phyloP scores from a whole-genome alignment of 2,113 vertebrate species.

The Cyprinodon brontotheroides region DNA sequence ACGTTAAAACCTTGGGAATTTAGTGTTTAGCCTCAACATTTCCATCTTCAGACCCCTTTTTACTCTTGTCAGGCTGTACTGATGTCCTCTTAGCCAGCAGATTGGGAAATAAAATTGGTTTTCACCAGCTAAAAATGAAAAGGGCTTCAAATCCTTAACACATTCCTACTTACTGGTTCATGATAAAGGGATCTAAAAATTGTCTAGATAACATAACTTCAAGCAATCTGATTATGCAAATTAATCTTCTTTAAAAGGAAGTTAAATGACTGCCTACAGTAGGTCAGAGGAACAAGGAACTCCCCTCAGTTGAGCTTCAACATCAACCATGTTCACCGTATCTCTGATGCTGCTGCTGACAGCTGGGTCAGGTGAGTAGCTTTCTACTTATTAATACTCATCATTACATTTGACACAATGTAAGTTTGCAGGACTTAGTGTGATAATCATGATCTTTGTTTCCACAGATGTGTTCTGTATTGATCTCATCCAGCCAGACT shows the following conservation, averaged over 20 bases:
- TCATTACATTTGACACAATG: neutral
- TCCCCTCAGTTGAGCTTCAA: neutral
- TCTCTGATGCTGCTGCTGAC: conserved; percentile 47
- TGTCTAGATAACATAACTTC: neutral
- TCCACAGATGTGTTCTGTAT: neutral
- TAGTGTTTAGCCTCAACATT: no score
- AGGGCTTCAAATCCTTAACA: no score
- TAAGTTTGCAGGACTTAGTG: neutral
- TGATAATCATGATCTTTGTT: neutral
- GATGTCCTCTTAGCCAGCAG: no score
- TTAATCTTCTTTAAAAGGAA: neutral
- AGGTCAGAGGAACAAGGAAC: neutral
- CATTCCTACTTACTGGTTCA: neutral
- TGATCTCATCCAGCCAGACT: neutral
- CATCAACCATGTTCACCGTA: neutral
- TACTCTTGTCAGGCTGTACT: no score
- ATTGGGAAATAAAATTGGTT: no score
- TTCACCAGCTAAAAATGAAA: no score
- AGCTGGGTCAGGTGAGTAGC: conserved; percentile 39
- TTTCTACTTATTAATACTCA: neutral
- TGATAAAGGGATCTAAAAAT: neutral
- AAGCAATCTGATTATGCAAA: neutral
- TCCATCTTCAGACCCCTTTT: no score
- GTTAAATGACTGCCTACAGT: neutral
- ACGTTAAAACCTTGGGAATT: no score